Evolutionary conservation across 2,888 invertebrate genomes (phyloP), one percentile per base, ranked within the genome.

Genomic region (Syrphus vitripennis): DNA sequence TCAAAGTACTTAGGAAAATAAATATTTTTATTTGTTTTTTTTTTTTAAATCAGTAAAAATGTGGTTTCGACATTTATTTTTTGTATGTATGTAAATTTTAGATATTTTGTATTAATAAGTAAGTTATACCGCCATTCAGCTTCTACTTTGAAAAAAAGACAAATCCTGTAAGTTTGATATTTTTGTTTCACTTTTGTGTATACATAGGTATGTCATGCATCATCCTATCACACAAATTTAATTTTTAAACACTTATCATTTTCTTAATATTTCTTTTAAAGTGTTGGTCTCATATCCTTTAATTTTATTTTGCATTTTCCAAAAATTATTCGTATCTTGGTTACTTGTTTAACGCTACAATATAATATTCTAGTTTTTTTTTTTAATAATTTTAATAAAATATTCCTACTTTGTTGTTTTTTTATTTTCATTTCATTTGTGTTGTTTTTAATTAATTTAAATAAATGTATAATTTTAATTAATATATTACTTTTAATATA

Each of bases 341-440:
- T 55, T 83, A 74, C 48, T 53, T 53, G 69, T 24, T 67, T 65
- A 80, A 84, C 79, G 31, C 83, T 76, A 84, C 80, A 61, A 65
- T 76, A 76, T 82, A 72, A 70, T 61, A 67, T 69, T 74, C 81
- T 81, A 77, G 48, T 63, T 57, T 53, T 59, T 34, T 53, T 21
- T 69, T 37, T 40, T 69, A 76, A 70, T 71, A 63, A 79, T 83
- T 69, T 69, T 70, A 74, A 72, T 86, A 72, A 86, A 86, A 86
- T 86, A 86, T 74, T 63, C 78, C 82, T 86, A 86, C 86, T 74
- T 63, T 71, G 37, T 4, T 76, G 55, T 57, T 70, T 53, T 70
- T 50, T 50, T 67, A n/a, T 40, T 45, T 48, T 42, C 21, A n/a
- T 50, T 24, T 59, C 9, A 7, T 53, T 61, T 53, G 4, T 48